These are phyloP conservation scores for Gnathonemus echidnorhynchus DNA, from an alignment of 2,113 vertebrate genomes.

Conservation along the genomic window DNA sequence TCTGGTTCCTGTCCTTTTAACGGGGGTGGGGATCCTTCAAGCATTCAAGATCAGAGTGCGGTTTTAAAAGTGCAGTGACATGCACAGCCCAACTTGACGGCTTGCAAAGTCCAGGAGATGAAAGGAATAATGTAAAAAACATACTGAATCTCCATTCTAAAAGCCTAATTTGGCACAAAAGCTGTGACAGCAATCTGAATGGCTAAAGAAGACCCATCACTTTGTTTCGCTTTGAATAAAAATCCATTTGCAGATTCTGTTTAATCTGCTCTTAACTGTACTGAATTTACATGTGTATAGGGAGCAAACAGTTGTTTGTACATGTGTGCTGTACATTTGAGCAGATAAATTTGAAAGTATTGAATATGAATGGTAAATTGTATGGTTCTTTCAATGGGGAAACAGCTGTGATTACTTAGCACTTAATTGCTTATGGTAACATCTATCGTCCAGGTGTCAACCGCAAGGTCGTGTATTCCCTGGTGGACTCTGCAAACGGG, in stretches of 20 bases:
- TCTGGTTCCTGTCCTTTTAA: background rate
- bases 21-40: background rate
- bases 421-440: background rate
- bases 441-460: conserved; percentile 67
- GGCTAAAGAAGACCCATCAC: background rate
- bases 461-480: conserved; percentile 77
- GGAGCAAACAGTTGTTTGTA: background rate
- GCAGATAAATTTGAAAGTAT: conserved; percentile 8
- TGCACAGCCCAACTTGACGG: conserved; percentile 14
- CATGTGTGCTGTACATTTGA: background rate
- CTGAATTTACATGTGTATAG: background rate
- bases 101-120: background rate
- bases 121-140: background rate
- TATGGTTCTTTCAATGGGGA: background rate
- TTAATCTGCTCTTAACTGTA: too few species aligned
- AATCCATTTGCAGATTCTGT: background rate
- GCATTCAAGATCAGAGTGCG: background rate
- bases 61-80: conserved; percentile 18
- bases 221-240: background rate
- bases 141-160: background rate
- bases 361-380: background rate
- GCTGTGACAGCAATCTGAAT: background rate
- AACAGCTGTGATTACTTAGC: background rate
- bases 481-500: conserved; percentile 70
- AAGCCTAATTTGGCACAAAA: conserved; percentile 18